A percentile compares a stretch with the other conserved stretches of the same genome.
Evolutionary conservation across 2,888 invertebrate genomes (phyloP).

Genomic region (Tipula vernalis): DNA sequence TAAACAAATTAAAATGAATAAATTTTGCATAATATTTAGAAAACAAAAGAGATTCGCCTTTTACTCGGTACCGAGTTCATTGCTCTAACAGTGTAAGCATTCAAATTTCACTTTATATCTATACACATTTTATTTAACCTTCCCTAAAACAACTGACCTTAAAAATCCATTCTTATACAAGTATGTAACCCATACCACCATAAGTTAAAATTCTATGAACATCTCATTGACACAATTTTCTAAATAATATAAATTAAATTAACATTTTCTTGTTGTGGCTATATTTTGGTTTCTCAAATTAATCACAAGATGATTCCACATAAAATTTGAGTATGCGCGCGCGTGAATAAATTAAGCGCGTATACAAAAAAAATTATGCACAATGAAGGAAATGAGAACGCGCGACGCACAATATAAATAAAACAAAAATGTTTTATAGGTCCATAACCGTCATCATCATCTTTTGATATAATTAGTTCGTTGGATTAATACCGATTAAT

Average conservation of each 20-base stretch:
- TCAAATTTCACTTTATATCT: not conserved
- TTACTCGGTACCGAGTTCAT: not conserved
- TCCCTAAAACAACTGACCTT: not conserved
- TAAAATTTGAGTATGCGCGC: not conserved
- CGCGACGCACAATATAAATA: not conserved
- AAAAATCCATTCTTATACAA: not conserved
- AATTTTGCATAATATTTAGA: not conserved
- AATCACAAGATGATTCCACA: not conserved
- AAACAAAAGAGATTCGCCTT: not conserved
- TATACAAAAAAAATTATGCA: not conserved
- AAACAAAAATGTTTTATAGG: not conserved
- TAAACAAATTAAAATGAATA: not conserved
- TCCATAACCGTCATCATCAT: not conserved
- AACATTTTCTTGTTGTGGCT: not conserved
- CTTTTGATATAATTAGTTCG: not conserved
- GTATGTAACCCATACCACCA: not conserved
- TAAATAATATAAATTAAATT: not conserved
- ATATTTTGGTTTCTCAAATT: not conserved
- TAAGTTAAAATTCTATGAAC: not conserved
- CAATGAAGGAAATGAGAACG: not conserved
- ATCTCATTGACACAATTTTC: not conserved
- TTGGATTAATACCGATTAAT: not conserved
- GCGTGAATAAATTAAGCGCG: not conserved
- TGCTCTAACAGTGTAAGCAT: too few relatives aligned
- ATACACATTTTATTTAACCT: not conserved